Conservation (phyloP, 2,797 vertebrate species). For the Sebastes flavidus region DNA sequence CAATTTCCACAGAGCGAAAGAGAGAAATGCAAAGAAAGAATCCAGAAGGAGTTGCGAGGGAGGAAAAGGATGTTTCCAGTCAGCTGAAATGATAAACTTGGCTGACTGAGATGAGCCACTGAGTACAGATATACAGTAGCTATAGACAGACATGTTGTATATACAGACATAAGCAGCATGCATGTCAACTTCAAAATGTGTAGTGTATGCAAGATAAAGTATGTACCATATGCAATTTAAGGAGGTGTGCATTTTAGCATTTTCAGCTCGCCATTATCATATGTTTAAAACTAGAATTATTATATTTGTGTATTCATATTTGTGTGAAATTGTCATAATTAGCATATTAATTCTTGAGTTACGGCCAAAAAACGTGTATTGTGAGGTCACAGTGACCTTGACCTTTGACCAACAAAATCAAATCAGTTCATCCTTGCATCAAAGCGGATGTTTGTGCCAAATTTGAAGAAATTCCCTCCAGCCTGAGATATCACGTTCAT, state of each 20-base stretch:
- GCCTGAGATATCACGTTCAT: no score
- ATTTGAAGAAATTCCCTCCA: no score
- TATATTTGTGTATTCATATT: no score
- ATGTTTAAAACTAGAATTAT: no score
- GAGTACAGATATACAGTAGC: constrained; percentile 26
- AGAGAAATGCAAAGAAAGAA: neutral
- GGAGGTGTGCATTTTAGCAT: neutral
- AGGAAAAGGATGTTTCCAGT: constrained; percentile 11
- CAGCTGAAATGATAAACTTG: constrained; percentile 57
- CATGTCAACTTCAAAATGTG: neutral
- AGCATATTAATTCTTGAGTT: no score
- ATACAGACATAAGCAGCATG: constrained; percentile 23
- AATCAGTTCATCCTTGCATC: no score
- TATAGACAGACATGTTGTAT: constrained; percentile 12
- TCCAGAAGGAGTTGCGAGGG: neutral
- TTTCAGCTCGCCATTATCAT: neutral
- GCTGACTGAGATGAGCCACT: constrained; percentile 3
- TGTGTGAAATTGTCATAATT: no score
- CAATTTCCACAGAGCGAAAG: constrained; percentile 39
- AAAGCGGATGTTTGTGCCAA: no score
- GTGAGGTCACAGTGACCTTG: rapidly evolving
- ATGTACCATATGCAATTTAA: constrained; percentile 4
- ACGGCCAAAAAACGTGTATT: no score
- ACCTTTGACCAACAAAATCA: no score
- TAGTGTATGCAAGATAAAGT: neutral